phyloP scores from a whole-genome alignment of 2,888 invertebrate species.

The Marasmarcha lunaedactyla region DNA sequence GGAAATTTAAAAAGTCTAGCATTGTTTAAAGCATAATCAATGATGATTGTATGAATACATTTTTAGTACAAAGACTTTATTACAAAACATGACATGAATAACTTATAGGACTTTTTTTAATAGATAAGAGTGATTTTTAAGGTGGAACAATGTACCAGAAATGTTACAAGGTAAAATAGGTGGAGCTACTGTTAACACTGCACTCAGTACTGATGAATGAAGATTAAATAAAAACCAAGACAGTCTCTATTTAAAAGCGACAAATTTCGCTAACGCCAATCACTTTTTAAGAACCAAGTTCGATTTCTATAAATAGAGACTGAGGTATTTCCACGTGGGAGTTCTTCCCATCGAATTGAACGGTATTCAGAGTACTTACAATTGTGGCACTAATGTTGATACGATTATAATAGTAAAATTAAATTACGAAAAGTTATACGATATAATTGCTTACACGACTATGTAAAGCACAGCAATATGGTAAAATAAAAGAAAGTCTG shows the following conservation, averaged over 20 bases:
- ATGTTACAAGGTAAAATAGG: too few relatives aligned
- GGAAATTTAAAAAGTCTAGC: too few relatives aligned
- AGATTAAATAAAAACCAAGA: not conserved
- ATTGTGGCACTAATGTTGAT: conserved; percentile 40
- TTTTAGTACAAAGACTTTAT: too few relatives aligned
- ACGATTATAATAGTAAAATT: conserved; percentile 47
- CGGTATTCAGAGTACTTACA: conserved; percentile 47
- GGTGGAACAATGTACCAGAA: too few relatives aligned
- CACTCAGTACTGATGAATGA: not conserved
- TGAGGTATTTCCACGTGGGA: conserved; percentile 68
- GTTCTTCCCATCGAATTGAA: conserved; percentile 31
- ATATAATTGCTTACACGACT: conserved; percentile 23
- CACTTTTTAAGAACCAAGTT: conserved; percentile 52
- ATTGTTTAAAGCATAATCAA: too few relatives aligned
- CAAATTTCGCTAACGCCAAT: conserved; percentile 19
- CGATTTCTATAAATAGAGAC: conserved; percentile 62
- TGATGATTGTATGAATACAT: too few relatives aligned
- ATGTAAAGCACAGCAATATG: conserved; percentile 46
- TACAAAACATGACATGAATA: too few relatives aligned
- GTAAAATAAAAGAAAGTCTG: conserved; percentile 50
- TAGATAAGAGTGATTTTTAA: too few relatives aligned
- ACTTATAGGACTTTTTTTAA: too few relatives aligned
- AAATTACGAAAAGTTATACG: conserved; percentile 27
- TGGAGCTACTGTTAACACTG: not conserved
- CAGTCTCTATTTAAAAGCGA: not conserved